Conservation (phyloP, 2,797 vertebrate species). For the Anisognathus igniventris region DNA sequence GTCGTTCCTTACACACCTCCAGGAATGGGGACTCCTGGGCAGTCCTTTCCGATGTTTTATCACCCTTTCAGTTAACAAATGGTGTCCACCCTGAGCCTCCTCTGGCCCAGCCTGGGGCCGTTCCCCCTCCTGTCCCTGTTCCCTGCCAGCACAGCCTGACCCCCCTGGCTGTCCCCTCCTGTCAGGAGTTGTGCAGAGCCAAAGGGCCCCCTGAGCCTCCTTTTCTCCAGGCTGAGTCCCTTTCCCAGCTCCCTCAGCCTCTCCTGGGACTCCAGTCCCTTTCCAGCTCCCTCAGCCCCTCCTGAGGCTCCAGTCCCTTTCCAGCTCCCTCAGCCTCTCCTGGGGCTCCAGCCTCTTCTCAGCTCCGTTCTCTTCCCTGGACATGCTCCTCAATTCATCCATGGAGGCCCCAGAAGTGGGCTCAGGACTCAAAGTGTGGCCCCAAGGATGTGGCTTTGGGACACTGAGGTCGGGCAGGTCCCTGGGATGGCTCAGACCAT, state of each 20-base stretch:
- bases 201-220: neutral
- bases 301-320: too few relatives aligned
- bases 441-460: neutral
- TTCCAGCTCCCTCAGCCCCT: too few relatives aligned
- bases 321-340: neutral
- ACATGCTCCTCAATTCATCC: neutral
- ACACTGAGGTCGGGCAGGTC: neutral
- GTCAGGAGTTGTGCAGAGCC: neutral
- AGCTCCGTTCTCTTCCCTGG: neutral
- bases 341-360: neutral
- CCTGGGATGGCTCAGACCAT: fast-evolving
- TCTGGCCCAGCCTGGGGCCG: neutral
- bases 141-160: neutral
- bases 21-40: neutral
- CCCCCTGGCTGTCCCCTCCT: neutral
- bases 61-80: neutral
- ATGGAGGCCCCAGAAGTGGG: neutral
- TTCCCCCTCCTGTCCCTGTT: neutral
- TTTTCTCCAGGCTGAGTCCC: neutral
- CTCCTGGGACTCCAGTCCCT: too few relatives aligned
- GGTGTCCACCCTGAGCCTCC: fast-evolving
- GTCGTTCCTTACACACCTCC: neutral
- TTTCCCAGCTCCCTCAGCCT: neutral
- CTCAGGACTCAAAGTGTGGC: neutral
- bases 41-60: neutral